Base-by-base conservation (phyloP, 2,888 invertebrate genomes). In the Athetis lepigone region DNA sequence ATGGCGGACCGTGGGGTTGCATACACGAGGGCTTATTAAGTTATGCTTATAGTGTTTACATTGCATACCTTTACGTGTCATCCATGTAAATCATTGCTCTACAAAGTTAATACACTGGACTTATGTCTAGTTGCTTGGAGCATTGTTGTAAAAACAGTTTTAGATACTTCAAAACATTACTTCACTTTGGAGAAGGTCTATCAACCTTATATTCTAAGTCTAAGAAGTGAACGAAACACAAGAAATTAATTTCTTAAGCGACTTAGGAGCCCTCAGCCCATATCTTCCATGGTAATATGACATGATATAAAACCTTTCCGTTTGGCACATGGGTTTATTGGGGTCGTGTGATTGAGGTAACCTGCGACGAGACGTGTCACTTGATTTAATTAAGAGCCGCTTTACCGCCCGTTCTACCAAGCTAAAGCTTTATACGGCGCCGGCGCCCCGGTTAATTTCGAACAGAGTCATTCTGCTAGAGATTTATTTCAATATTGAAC, bases 341-440 rank as follows among this genome's bases (percentile, higher is more conserved):
- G 90, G 93, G 93, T 92, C 90, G 90, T 91, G 93, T 94, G 94
- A 94, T 94, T 94, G 93, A 94, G 91, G 93, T 91, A 90, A 88
- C 91, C 88, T 90, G 84, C 90, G 90, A 88, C 89, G 91, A 92
- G 92, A 92, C 94, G 88, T 90, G 93, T 94, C 94, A 92, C 94
- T 94, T 94, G 94, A 94, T 95, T 95, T 94, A 95, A 95, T 95
- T 95, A 95, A 94, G 92, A 91, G 88, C 88, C 90, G 94, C 90
- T 94, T 93, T 94, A 92, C 91, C 92, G 91, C 93, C 89, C 91
- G 88, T 90, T 90, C 86, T 90, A 90, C 83, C 89, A 87, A 87
- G 89, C 90, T 90, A 89, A 90, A 89, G 89, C 89, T 90, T 87
- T 86, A 87, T 87, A 88, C 83, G 86, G 80, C 82, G 84, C 88